phyloP scores from a whole-genome alignment of 2,888 invertebrate genomes.

The Amorpha juglandis region DNA sequence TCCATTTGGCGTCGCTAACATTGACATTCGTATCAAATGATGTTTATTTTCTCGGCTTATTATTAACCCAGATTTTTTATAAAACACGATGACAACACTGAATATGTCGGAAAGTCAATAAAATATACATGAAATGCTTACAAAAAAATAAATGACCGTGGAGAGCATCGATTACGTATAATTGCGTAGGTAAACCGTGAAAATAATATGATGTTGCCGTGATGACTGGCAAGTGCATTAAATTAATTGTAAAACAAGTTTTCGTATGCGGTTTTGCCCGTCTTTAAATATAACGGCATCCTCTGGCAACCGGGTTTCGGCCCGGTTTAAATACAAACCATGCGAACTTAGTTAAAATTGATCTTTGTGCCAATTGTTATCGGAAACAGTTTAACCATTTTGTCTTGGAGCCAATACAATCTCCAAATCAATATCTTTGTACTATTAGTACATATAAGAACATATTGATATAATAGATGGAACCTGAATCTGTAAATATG shows the following conservation, averaged over 20 bases:
- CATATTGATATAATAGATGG: background rate
- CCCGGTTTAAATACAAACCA: background rate
- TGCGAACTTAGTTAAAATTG: background rate
- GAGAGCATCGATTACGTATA: background rate
- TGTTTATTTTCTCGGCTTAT: slow-evolving; percentile 45
- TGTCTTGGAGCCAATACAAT: background rate
- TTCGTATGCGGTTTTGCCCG: background rate
- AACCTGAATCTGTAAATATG: background rate
- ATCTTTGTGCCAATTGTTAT: background rate
- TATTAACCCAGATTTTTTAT: slow-evolving; percentile 45
- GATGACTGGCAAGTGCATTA: background rate
- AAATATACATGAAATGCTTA: slow-evolving; percentile 6
- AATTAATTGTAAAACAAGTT: slow-evolving; percentile 6
- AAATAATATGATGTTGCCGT: background rate
- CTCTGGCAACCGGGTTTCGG: background rate
- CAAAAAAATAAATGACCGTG: background rate
- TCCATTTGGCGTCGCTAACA: slow-evolving; percentile 47
- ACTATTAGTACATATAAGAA: background rate
- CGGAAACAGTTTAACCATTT: background rate
- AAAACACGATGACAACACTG: slow-evolving; percentile 7
- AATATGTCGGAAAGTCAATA: background rate
- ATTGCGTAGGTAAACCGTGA: slow-evolving; percentile 1
- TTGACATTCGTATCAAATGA: slow-evolving; percentile 54
- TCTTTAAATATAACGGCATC: background rate
- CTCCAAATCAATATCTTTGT: background rate